A percentile compares a stretch with the other conserved stretches of the same genome.
Evolutionary conservation across 2,113 vertebrate genomes (phyloP).

Genomic region (Phoxinus phoxinus): DNA sequence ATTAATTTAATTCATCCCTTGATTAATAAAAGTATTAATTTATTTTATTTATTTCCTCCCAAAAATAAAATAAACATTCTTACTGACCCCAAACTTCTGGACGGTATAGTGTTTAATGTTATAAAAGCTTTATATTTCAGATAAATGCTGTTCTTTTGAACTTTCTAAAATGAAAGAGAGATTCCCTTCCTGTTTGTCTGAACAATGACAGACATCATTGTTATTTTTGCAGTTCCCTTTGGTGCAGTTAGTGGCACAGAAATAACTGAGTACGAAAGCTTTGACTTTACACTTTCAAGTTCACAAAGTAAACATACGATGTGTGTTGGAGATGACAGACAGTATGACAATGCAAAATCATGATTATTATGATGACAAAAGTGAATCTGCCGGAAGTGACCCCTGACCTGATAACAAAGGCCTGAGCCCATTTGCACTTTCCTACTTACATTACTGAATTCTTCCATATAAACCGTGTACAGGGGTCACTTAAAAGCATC

Average conservation of each 20-base stretch:
- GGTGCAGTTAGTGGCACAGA: not conserved
- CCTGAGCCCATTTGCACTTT: not conserved
- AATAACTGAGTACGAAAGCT: not conserved
- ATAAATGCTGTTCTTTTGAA: too few relatives aligned
- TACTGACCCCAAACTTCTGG: too few relatives aligned
- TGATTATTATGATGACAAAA: not conserved
- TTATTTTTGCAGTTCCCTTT: not conserved
- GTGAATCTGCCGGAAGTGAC: not conserved
- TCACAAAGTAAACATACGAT: not conserved
- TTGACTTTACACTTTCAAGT: not conserved
- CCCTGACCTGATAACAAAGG: not conserved
- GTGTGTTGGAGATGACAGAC: not conserved
- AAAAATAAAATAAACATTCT: too few relatives aligned
- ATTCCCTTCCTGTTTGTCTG: not conserved
- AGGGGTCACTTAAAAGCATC: not conserved
- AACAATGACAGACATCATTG: not conserved
- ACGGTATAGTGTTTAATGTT: too few relatives aligned
- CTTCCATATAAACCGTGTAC: not conserved
- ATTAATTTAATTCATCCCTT: too few relatives aligned
- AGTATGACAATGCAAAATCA: not conserved
- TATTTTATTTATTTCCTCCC: fast-evolving
- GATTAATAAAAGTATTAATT: too few relatives aligned
- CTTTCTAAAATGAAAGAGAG: too few relatives aligned
- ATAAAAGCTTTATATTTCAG: too few relatives aligned
- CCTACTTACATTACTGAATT: not conserved